Evolutionary conservation across 1,140 invertebrate species (phyloP).

Genomic region (Dendroctonus ponderosae): DNA sequence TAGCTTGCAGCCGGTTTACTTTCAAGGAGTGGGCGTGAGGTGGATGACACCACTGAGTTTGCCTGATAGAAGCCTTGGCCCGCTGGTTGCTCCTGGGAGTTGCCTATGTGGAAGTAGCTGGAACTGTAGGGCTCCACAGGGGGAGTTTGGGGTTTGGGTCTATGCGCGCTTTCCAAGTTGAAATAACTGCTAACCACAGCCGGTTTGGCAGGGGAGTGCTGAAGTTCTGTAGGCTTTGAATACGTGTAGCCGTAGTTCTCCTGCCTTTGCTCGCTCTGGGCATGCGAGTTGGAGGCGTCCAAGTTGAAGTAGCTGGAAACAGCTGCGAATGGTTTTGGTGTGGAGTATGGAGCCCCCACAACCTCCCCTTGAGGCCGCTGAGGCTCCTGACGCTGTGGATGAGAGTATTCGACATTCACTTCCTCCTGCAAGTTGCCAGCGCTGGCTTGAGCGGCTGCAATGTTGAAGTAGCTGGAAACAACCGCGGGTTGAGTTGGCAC

Average conservation of each 20-base stretch:
- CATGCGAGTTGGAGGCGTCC: background rate
- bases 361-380: slow-evolving; percentile 16
- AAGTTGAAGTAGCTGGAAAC: slow-evolving; percentile 30
- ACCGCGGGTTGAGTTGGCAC: slow-evolving; percentile 19
- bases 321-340: slow-evolving; percentile 30
- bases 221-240: slow-evolving; percentile 38
- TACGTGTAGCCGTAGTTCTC: slow-evolving; percentile 38
- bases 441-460: background rate
- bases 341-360: slow-evolving; percentile 1
- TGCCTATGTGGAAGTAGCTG: too few species aligned
- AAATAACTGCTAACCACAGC: slow-evolving; percentile 36
- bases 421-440: background rate
- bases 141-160: too few species aligned
- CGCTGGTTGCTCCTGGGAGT: too few species aligned
- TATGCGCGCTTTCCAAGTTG: background rate
- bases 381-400: too few species aligned
- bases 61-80: too few species aligned
- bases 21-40: too few species aligned
- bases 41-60: too few species aligned
- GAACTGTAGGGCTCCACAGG: too few species aligned
- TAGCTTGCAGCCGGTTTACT: background rate
- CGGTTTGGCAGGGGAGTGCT: slow-evolving; percentile 30
- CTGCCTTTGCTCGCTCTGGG: background rate
- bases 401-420: background rate
- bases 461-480: slow-evolving; percentile 26